Conservation (phyloP, 2,797 vertebrate genomes). For the Cryptoprocta ferox region DNA sequence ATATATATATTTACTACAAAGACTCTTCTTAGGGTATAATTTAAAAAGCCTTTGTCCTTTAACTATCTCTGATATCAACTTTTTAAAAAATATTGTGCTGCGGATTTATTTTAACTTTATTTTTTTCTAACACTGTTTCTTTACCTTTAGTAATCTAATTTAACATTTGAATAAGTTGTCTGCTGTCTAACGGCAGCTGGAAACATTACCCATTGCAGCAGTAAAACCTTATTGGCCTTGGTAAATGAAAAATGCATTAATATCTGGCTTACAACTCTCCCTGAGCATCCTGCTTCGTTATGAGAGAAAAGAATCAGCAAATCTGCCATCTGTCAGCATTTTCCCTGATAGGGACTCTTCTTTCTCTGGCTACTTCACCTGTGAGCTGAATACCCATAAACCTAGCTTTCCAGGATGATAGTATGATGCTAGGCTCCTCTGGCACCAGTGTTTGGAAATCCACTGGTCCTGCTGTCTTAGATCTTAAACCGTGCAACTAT, state of each 20-base stretch:
- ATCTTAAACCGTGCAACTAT: constrained; percentile 10
- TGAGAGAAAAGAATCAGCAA: constrained; percentile 30
- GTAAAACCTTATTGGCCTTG: constrained; percentile 67
- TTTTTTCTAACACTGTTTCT: not conserved
- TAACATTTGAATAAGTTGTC: constrained; percentile 58
- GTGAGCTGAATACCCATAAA: constrained; percentile 67
- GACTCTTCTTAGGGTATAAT: not conserved
- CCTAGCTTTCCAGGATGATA: not conserved
- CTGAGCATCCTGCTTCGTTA: constrained; percentile 67
- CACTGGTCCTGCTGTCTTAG: constrained; percentile 42
- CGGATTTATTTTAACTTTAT: constrained; percentile 42
- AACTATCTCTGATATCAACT: not conserved
- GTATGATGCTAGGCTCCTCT: not conserved
- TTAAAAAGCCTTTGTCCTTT: not conserved
- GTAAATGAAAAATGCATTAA: constrained; percentile 72
- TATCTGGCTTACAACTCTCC: constrained; percentile 65
- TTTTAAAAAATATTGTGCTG: not conserved
- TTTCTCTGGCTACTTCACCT: constrained; percentile 60
- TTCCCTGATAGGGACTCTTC: not conserved
- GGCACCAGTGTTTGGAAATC: constrained; percentile 57
- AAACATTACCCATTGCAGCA: constrained; percentile 71
- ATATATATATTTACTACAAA: not conserved
- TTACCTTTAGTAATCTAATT: constrained; percentile 54
- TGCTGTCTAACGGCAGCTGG: constrained; percentile 15
- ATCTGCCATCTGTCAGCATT: constrained; percentile 75